A percentile compares a stretch with the other conserved stretches of the same genome.
Evolutionary conservation across 2,888 invertebrate genomes (phyloP).

Genomic region (Tortricodes alternella): DNA sequence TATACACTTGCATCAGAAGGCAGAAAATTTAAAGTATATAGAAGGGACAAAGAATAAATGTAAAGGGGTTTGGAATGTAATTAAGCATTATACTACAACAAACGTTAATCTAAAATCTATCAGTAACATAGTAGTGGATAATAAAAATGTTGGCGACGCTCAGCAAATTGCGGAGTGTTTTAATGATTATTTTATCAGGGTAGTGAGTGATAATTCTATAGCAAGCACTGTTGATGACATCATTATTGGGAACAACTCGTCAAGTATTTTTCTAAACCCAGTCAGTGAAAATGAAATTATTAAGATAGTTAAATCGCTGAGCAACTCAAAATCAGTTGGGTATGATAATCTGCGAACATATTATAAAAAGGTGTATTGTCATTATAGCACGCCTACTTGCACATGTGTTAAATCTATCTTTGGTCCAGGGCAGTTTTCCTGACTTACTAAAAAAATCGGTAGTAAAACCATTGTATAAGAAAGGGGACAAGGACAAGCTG

Average conservation of each 20-base stretch:
- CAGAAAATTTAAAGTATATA: background rate
- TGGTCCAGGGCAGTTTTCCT: too few relatives aligned
- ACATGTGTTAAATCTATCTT: background rate
- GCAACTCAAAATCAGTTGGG: background rate
- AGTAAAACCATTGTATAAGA: too few relatives aligned
- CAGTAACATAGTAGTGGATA: too few relatives aligned
- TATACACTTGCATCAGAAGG: background rate
- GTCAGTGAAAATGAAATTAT: background rate
- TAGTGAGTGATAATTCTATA: background rate
- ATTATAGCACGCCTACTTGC: background rate
- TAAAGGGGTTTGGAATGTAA: too few relatives aligned
- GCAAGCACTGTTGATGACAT: background rate
- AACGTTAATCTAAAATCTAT: too few relatives aligned
- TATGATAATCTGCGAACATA: too few relatives aligned
- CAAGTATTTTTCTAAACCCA: background rate
- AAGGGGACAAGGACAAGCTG: too few relatives aligned
- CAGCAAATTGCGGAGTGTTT: background rate
- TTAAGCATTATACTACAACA: background rate
- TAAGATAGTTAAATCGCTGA: background rate
- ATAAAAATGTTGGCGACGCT: background rate
- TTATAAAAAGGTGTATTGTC: background rate
- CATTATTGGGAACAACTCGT: background rate
- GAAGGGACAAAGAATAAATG: background rate
- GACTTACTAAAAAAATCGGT: too few relatives aligned
- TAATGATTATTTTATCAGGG: background rate